Base-by-base conservation (phyloP, 37 sponge, comb jelly and placozoan species). In the Cladorhizidae sp. region DNA sequence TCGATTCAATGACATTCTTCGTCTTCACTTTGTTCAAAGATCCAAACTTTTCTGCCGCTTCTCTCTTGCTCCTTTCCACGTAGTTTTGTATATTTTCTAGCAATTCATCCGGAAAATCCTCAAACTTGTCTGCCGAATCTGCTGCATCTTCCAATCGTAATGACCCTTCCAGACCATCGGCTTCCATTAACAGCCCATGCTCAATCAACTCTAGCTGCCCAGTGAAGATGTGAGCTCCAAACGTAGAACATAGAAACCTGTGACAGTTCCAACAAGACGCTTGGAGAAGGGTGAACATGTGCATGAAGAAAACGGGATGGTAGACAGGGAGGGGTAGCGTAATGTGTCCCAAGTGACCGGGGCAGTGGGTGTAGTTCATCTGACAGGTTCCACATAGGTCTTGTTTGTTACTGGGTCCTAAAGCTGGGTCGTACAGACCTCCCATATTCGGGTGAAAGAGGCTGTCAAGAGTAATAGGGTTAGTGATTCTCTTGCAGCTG, bases 301-400 rank as follows among this genome's bases (percentile, higher is more conserved):
- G 32, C 41, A 36, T 70, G 73, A 93, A 98, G 88, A 91, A 93
- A 20, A 95, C 28, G 0, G 99, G 99, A 74, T 95, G 88, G 79
- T 91, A 95, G 29, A 98, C 90, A 33, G 96, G 96, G 17, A 98
- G 81, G 2, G 96, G 99, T 0, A 98, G 84, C 1, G 86, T 64
- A n/a, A 98, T 93, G 73, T 98, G 99, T 3, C 98, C 98, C 75
- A 95, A 75, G 73, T 98, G 98, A 1, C 99, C 99, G 2, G 99
- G 96, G 71, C 99, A 98, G 57, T 90, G 89, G 1, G 81, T 74
- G 37, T 86, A 83, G 81, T 75, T 87, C 15, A 96, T 87, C 40
- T 90, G 86, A 59, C 99, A 98, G 7, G 99, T 98, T 23, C 70
- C 71, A 67, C 99, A 98, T 8, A 80, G 42, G 2, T 93, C 96